These are phyloP conservation scores for Drosophila neutralis DNA, from an alignment of 2,888 invertebrate species.

Conservation along the genomic window DNA sequence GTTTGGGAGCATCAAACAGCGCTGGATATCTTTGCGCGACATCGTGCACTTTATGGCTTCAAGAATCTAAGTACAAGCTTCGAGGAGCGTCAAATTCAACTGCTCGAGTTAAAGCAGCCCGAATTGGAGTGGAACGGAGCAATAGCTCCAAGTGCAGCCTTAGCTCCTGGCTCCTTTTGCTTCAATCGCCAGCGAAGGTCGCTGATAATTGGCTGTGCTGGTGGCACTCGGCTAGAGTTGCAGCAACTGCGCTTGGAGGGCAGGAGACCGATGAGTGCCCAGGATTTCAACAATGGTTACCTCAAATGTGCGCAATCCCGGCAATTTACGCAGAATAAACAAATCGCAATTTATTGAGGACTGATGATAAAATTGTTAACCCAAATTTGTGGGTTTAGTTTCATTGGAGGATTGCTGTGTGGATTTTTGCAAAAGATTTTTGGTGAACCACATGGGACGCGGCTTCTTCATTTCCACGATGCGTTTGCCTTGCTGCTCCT, in stretches of 20 bases:
- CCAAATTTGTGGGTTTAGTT: conserved; percentile 90
- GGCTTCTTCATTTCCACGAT: conserved; percentile 94
- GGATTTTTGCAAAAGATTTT: conserved; percentile 92
- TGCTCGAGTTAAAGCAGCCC: conserved; percentile 86
- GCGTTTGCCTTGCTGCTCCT: conserved; percentile 89
- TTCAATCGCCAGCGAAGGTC: conserved; percentile 87
- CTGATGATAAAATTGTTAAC: conserved; percentile 83
- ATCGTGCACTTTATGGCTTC: conserved; percentile 89
- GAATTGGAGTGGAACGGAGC: conserved; percentile 3
- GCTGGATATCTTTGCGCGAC: conserved; percentile 88
- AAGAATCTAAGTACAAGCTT: conserved; percentile 88
- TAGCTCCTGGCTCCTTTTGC: conserved; percentile 86
- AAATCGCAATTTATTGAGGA: conserved; percentile 42
- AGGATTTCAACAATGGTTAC: conserved; percentile 95
- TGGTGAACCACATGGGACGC: conserved; percentile 94
- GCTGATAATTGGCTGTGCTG: conserved; percentile 89
- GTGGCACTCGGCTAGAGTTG: conserved; percentile 88
- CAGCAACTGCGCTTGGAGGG: conserved; percentile 88
- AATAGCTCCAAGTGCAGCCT: conserved; percentile 75
- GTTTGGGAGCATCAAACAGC: conserved; percentile 89
- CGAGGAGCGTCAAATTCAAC: conserved; percentile 87
- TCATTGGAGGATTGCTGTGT: conserved; percentile 89
- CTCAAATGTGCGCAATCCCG: conserved; percentile 84
- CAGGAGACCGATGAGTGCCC: conserved; percentile 90
- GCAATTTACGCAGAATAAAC: conserved; percentile 65